Evolutionary conservation across 92 coral and sea anemone species (phyloP).

Genomic region (Palythoa heliodiscus): DNA sequence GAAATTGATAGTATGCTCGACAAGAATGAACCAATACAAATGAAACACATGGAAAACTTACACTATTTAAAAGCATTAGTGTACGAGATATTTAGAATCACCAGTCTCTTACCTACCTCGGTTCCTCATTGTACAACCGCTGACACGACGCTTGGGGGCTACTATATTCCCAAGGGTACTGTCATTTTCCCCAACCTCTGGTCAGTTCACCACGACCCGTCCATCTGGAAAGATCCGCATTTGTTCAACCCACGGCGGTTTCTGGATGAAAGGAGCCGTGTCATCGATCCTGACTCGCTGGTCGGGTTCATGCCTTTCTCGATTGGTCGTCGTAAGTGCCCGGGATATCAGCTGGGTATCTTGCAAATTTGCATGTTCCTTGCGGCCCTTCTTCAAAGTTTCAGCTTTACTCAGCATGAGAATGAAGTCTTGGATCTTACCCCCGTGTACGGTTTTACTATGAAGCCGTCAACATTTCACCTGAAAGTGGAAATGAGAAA

Average conservation of each 20-base stretch:
- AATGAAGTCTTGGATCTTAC: constrained; percentile 27
- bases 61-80: constrained; percentile 26
- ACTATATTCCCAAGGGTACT: constrained; percentile 44
- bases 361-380: constrained; percentile 32
- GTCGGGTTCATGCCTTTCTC: constrained; percentile 35
- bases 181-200: constrained; percentile 73
- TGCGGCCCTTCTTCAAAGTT: constrained; percentile 8
- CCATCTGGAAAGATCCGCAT: constrained; percentile 70
- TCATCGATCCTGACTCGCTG: background rate
- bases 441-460: constrained; percentile 10
- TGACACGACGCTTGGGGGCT: constrained; percentile 26
- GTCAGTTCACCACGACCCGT: constrained; percentile 69
- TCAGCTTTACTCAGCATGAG: constrained; percentile 18
- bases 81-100: constrained; percentile 24
- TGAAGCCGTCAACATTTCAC: constrained; percentile 17
- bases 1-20: constrained; percentile 24
- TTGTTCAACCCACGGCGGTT: constrained; percentile 75
- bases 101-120: constrained; percentile 27
- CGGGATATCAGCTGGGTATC: constrained; percentile 12
- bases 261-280: constrained; percentile 54
- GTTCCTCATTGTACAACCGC: constrained; percentile 45
- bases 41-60: background rate
- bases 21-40: constrained; percentile 4
- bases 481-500: constrained; percentile 19
- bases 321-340: constrained; percentile 40